Evolutionary conservation across 1,140 invertebrate genomes (phyloP), one percentile per base, ranked within the genome.

Genomic region (Copidosoma floridanum): DNA sequence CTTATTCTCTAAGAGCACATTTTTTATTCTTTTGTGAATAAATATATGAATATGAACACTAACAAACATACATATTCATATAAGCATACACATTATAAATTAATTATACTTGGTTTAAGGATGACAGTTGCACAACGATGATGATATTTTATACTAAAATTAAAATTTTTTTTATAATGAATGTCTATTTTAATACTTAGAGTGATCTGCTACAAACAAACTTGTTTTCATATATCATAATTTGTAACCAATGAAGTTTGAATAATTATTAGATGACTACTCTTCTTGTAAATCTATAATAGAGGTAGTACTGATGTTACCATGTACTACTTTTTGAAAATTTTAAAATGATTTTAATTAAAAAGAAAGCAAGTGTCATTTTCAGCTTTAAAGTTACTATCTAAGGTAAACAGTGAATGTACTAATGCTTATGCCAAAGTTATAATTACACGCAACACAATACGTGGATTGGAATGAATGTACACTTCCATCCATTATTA

Each of bases 401-500:
- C 53, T 56, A 57, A 57, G 47, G 20, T 57, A 53, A 46, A 46
- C 2, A 23, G 47, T 56, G 46, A 56, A 51, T 47, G 47, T 56
- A 56, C 35, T 51, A 62, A 62, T 57, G 46, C 26, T 56, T 51
- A 57, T 37, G 47, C 52, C 52, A 55, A 62, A 56, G 53, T 62
- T 52, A 56, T 56, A 62, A 62, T n/a, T 61, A 56, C 40, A 62
- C 47, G 65, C 59, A 68, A 71, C 51, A 63, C 58, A 68, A 65
- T 65, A 66, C 52, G 54, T 66, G 68, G 64, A 56, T 67, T 57
- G 65, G 69, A 69, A 74, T 71, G 65, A 74, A 74, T 68, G 56
- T 63, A 41, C 51, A 62, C 27, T 64, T 71, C 72, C 67, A 76
- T 74, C 69, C 72, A 76, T 65, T 65, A 69, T 74, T 71, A 72